Conservation (phyloP, 2,888 invertebrate genomes). For the Mythimna impura region DNA sequence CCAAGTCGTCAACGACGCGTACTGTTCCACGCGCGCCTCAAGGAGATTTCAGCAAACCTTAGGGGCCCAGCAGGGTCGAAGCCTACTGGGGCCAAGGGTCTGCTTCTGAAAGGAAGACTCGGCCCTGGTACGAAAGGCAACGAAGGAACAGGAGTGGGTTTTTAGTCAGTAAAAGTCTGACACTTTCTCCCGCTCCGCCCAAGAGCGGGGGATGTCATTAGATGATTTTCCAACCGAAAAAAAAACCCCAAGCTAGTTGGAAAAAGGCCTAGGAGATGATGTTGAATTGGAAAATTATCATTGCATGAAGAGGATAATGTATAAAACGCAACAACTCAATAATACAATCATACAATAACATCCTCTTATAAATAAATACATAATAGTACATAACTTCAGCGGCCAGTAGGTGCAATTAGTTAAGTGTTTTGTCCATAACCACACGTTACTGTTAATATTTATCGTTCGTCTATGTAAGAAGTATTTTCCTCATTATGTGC, state of each 20-base stretch:
- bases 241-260: not conserved
- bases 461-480: conserved; percentile 4
- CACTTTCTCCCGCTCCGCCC: no score
- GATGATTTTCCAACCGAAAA: no score
- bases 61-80: no score
- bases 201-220: no score
- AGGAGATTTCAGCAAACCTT: no score
- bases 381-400: not conserved
- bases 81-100: no score
- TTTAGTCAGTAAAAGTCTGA: no score
- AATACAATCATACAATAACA: conserved; percentile 4
- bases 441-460: not conserved
- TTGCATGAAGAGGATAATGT: not conserved
- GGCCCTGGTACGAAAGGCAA: no score
- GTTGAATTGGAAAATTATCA: not conserved
- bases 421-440: not conserved
- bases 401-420: conserved; percentile 12
- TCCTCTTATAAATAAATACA: not conserved
- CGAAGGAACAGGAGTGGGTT: no score
- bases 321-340: not conserved
- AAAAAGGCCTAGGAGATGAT: not conserved
- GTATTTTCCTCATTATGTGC: conserved; percentile 46
- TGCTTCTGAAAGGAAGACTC: no score
- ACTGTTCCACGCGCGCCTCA: no score
- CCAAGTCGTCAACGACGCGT: no score